Conservation (phyloP, 2,797 vertebrate species). For the Enteromius radiatus region DNA sequence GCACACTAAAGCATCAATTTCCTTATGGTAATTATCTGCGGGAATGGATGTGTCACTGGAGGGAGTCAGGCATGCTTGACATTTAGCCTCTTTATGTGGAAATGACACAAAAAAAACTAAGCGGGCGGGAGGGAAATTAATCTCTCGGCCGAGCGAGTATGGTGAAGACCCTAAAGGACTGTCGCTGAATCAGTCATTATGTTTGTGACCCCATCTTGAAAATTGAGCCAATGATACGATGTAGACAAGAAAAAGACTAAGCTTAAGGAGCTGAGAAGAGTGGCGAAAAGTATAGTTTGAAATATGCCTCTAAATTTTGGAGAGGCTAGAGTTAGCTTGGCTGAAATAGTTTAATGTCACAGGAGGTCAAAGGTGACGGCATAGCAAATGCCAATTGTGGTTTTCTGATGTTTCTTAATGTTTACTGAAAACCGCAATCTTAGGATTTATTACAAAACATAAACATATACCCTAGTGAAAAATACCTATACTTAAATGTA, state of each 20-base stretch:
- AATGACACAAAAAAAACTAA: constrained; percentile 93
- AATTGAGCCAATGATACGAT: constrained; percentile 89
- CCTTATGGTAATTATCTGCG: constrained; percentile 99
- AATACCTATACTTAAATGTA: no score
- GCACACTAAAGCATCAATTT: constrained; percentile 99
- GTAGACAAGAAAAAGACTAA: constrained; percentile 73
- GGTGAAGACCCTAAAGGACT: constrained; percentile 90
- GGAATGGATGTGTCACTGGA: constrained; percentile 99
- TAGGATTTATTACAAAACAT: neutral
- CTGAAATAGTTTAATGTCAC: neutral
- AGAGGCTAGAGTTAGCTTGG: neutral
- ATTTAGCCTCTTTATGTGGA: constrained; percentile 98
- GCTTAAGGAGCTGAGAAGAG: constrained; percentile 17
- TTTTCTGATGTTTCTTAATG: neutral
- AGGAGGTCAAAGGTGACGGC: neutral
- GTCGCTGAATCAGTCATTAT: constrained; percentile 89
- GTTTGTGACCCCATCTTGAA: constrained; percentile 88
- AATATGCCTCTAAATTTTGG: neutral
- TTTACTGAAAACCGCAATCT: neutral
- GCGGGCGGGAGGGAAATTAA: constrained; percentile 97
- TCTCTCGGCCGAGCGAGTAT: constrained; percentile 88
- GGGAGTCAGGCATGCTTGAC: constrained; percentile 97
- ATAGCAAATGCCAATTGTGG: neutral
- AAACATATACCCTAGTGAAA: neutral
- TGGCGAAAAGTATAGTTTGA: constrained; percentile 16